Base-by-base conservation (phyloP, 1,140 invertebrate species). In the Meloidogyne floridensis region DNA sequence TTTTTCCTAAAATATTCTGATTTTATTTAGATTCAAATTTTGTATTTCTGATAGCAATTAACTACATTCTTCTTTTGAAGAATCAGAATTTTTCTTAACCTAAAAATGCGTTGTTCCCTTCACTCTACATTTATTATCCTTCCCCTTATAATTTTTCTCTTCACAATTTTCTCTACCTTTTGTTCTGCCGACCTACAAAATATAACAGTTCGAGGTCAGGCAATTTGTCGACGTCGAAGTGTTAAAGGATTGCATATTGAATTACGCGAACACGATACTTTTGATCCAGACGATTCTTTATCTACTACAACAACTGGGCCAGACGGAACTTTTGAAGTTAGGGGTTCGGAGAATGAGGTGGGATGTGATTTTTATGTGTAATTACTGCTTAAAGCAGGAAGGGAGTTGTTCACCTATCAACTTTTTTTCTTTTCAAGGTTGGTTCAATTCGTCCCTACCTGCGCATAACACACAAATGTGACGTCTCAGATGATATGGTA, bases 391-490 rank as follows among this genome's bases (percentile, higher is more conserved):
- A 32, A 32, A 32, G 32, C 32, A 32, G 32, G 32, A 32, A 32
- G 32, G 32, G 32, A 32, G 32, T 32, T 32, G 32, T 32, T 32
- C 32, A 32, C 32, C 32, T 32, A 15, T 59, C 56, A 11, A 5
- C 15, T 3, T 15, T 15, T 59, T 5, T 59, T 15, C 56, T n/a
- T 65, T 65, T 65, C 2, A 53, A 77, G 75, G n/a, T 79, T 47
- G 80, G 81, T 65, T 78, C 81, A 53, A 87, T 87, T 73, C 71
- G 80, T 51, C 86, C 86, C 79, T 87, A 87, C 69, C 82, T 87
- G 47, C 81, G 87, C 56, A 85, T 87, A 69, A 77, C 72, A 11
- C 86, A 87, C 82, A 85, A 83, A 69, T 87, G 86, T 80, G 86
- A 86, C 59, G 85, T 86, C 32, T 77, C 82, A 20, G 78, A 84